A percentile compares a stretch with the other conserved stretches of the same genome.
phyloP scores from a whole-genome alignment of 2,113 vertebrate genomes.

The Panthera tigris region DNA sequence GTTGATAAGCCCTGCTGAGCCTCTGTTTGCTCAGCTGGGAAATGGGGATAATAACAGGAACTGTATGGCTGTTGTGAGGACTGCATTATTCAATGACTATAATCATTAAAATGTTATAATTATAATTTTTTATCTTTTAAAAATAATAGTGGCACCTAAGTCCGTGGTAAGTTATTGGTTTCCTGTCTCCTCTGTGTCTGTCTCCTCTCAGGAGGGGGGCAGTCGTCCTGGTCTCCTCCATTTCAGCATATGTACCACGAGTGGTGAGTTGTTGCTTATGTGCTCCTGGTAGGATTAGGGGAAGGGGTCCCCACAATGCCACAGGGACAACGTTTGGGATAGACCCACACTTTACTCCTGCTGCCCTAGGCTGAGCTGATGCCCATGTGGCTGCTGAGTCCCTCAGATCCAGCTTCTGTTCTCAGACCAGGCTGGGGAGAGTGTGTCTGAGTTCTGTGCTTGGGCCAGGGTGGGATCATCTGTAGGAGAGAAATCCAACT shows the following conservation, averaged over 20 bases:
- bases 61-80: background rate
- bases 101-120: background rate
- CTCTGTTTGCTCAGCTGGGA: background rate
- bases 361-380: background rate
- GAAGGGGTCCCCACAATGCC: background rate
- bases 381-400: background rate
- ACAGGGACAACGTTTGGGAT: background rate
- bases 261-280: background rate
- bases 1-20: background rate
- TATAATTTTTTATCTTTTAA: background rate
- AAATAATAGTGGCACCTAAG: background rate
- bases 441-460: background rate
- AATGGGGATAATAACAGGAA: background rate
- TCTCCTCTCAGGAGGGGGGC: background rate
- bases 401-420: background rate
- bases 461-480: background rate
- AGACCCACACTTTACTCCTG: background rate
- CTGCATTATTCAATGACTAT: background rate
- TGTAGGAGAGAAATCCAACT: background rate
- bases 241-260: fast-evolving
- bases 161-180: background rate
- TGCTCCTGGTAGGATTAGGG: background rate
- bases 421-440: background rate
- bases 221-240: background rate
- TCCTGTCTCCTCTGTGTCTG: background rate